Evolutionary conservation across 2,797 vertebrate genomes (phyloP), one percentile per base, ranked within the genome.

Genomic region (Iguana delicatissima): DNA sequence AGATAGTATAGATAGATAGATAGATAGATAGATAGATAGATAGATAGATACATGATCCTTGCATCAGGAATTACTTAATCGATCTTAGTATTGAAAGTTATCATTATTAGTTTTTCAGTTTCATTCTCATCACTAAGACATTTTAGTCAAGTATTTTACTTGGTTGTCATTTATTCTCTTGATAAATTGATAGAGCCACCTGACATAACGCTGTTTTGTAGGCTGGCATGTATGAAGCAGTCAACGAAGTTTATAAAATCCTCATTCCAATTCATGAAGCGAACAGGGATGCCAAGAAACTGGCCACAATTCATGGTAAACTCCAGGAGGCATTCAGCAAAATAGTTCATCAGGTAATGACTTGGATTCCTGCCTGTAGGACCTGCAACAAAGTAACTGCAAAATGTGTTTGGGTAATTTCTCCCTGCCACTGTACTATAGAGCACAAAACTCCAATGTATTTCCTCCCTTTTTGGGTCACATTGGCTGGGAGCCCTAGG

Each of bases 241-340:
- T 99, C 90, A 99, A 99, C 14, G 99, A 99, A 95, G 99, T 99
- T 94, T 99, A 99, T 96, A 99, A 99, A 97, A 98, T 99, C 87
- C 98, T 99, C 92, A 99, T 99, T 97, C 99, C 99, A 69, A 97
- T 99, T 95, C 99, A 99, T 3, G 99, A 99, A 98, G 99, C 99
- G 93, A 99, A 98, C 96, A 98, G 99, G 93, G 99, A 99, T 22
- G 99, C 99, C 91, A 99, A 99, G 97, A 99, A 99, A 96, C 97
- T 99, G 20, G 98, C 99, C 90, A 98, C 98, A 93, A 99, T 99
- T 98, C 99, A 99, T 97, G 99, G 99, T 98, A 99, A 99, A 99
- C 99, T 99, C 80, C 99, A 99, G 95, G 99, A 99, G 96, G 99
- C 99, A 24, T 99, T 99, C 98, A 98, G 98, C 97, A 99, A 99